Evolutionary conservation across 1,140 invertebrate genomes (phyloP), one percentile per base, ranked within the genome.

Genomic region (Rhyacophila brunnea): DNA sequence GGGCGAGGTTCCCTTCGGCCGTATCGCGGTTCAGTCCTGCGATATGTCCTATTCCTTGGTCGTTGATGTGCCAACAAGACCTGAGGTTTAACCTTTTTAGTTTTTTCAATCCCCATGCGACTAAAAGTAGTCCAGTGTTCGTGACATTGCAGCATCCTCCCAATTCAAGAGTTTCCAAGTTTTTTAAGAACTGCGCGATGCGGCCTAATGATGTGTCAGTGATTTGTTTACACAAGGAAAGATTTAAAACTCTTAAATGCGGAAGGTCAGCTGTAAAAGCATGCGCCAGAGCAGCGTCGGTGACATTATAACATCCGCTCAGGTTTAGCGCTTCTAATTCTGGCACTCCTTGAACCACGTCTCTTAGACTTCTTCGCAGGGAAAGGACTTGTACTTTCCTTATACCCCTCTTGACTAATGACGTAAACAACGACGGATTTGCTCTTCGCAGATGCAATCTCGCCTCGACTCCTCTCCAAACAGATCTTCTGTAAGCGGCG

Each of bases 181-280:
- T 95, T 73, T 88, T 88, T n/a, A 95, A 74, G 67, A 85, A 86
- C 68, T 93, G 87, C 2, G 91, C 89, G 70, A 96, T 95, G 66
- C 87, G 81, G 6, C 86, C 85, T 3, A 96, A 79, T 19, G 90
- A 89, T 0, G 84, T 85, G 73, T 97, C 94, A 0, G 92, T 93
- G 14, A 97, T 87, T 78, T 96, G 93, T 75, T 98, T 98, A 78
- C 95, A 98, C 43, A 97, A 79, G 3, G 91, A 94, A 9, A 98
- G 80, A 71, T 97, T 92, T 32, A 97, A 80, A 53, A 87, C 81
- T 43, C 86, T 89, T 1, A 97, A 78, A 11, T 85, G 83, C 19
- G 87, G 84, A 50, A 88, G 75, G 55, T 92, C 87, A 9, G 85
- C 79, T 28, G 82, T 80, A 67, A 96, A 89, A 0, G 92, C 93